Percentiles rank a stretch among this genome's conserved stretches.
phyloP scores from a whole-genome alignment of 2,797 vertebrate genomes.

The Lates japonicus region DNA sequence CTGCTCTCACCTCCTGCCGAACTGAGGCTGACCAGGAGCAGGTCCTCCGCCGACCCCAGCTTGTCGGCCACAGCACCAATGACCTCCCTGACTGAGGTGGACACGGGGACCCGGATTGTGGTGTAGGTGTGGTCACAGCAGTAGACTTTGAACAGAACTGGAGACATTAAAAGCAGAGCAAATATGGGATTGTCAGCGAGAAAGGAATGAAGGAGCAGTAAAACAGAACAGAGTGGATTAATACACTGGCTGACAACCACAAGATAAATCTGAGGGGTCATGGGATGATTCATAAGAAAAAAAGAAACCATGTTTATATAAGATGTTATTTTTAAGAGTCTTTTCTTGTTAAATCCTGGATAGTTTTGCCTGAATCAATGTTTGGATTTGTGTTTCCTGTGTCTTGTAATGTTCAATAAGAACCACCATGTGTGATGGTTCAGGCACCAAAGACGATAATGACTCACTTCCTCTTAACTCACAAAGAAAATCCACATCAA shows the following conservation, averaged over 20 bases:
- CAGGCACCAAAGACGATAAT: background rate
- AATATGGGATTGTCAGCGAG: slow-evolving; percentile 25
- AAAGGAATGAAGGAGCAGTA: background rate
- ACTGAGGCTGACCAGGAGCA: slow-evolving; percentile 94
- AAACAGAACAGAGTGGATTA: background rate
- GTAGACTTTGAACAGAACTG: slow-evolving; percentile 98
- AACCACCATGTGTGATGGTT: background rate
- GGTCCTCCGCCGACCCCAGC: slow-evolving; percentile 93
- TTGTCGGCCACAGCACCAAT: slow-evolving; percentile 94
- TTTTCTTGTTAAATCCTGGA: background rate
- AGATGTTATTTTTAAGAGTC: background rate
- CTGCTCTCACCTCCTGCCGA: slow-evolving; percentile 94
- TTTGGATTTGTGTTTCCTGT: background rate
- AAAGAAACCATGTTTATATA: background rate
- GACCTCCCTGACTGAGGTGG: slow-evolving; percentile 94
- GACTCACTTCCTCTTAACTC: slow-evolving; percentile 5
- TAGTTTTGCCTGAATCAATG: background rate
- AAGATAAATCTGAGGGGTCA: background rate
- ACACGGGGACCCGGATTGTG: slow-evolving; percentile 93
- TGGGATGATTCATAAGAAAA: background rate
- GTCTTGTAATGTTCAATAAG: background rate
- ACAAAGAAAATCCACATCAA: background rate
- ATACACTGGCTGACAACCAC: background rate
- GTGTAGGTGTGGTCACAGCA: slow-evolving; percentile 98
- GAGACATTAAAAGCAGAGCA: slow-evolving; percentile 44